These are phyloP conservation scores for Leptopilina drosophilae DNA, from an alignment of 2,888 invertebrate species.

Conservation along the genomic window DNA sequence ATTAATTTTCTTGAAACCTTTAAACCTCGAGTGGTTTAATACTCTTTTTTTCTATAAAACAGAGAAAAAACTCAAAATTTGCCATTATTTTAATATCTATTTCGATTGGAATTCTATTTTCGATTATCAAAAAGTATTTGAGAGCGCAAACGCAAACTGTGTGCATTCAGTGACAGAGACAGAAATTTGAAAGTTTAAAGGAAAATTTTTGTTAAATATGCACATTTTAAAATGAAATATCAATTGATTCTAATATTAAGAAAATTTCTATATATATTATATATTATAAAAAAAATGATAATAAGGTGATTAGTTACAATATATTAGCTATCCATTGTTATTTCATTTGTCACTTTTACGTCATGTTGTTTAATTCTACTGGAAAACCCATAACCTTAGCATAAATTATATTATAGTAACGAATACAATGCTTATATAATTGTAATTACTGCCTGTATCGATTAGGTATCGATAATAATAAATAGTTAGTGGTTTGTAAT, in stretches of 20 bases:
- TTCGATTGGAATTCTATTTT: too few relatives aligned
- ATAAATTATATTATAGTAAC: conserved; percentile 56
- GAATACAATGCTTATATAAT: conserved; percentile 30
- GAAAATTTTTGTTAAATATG: too few relatives aligned
- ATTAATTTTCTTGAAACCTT: too few relatives aligned
- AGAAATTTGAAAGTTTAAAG: background rate
- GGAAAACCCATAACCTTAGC: conserved; percentile 68
- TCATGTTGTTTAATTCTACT: conserved; percentile 72
- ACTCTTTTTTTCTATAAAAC: too few relatives aligned
- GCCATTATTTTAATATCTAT: too few relatives aligned
- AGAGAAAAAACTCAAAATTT: too few relatives aligned
- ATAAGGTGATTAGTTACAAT: conserved; percentile 59
- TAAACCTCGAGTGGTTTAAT: too few relatives aligned
- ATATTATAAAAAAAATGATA: background rate
- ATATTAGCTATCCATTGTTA: conserved; percentile 70
- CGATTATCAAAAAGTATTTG: too few relatives aligned
- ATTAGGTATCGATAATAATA: conserved; percentile 37
- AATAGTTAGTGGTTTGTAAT: conserved; percentile 41
- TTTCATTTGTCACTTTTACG: conserved; percentile 73
- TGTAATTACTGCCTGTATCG: conserved; percentile 38
- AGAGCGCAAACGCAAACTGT: conserved; percentile 1
- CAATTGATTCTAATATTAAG: conserved; percentile 11
- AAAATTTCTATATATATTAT: background rate
- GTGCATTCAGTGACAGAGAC: background rate
- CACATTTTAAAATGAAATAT: background rate